Conservation (phyloP, 2,113 vertebrate species). For the Tachuris rubrigastra region DNA sequence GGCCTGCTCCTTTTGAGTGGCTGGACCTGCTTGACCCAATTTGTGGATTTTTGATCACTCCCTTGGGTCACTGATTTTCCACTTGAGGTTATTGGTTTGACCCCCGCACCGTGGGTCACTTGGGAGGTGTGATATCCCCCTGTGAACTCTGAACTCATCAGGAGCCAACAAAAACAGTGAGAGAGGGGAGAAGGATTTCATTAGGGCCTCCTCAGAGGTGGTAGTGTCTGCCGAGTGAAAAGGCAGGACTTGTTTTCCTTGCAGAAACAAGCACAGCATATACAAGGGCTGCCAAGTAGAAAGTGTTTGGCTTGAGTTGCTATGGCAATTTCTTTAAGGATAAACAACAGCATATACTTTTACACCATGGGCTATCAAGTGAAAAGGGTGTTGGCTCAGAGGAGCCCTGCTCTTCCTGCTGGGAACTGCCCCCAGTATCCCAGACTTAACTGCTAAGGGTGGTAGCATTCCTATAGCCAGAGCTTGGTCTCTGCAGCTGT, state of each 20-base stretch:
- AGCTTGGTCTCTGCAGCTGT: neutral
- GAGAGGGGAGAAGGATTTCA: conserved; percentile 56
- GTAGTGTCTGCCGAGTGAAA: neutral
- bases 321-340: conserved; percentile 6
- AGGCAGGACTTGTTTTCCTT: conserved; percentile 5
- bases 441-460: neutral
- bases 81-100: conserved; percentile 65
- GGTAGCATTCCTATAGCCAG: neutral
- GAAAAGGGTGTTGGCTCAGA: neutral
- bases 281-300: conserved; percentile 11
- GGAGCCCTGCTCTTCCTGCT: neutral
- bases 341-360: conserved; percentile 34
- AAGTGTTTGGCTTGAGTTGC: neutral
- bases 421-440: neutral
- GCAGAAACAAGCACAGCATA: conserved; percentile 18
- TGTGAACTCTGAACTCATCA: conserved; percentile 67
- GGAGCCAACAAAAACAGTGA: conserved; percentile 60
- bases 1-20: conserved; percentile 40
- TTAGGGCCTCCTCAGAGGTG: conserved; percentile 56
- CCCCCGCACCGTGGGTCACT: conserved; percentile 52
- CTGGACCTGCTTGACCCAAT: conserved; percentile 56
- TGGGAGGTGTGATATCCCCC: conserved; percentile 59
- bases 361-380: neutral
- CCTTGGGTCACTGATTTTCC: conserved; percentile 61
- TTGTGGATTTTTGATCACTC: conserved; percentile 62